phyloP scores from a whole-genome alignment of 2,113 vertebrate genomes.

The Cavia aperea region DNA sequence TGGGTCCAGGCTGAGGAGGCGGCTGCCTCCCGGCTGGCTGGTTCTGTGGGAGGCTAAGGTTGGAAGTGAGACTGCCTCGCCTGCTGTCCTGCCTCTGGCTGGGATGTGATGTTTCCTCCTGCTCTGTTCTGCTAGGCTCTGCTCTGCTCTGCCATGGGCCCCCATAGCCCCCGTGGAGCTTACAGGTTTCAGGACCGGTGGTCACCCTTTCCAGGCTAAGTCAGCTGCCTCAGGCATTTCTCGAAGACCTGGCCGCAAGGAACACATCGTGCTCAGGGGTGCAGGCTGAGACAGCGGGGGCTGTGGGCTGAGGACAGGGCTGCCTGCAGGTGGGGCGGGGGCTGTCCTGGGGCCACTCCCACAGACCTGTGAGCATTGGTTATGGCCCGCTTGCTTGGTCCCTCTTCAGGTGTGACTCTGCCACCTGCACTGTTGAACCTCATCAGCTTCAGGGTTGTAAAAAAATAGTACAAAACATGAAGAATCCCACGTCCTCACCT shows the following conservation, averaged over 20 bases:
- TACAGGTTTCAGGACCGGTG: not conserved
- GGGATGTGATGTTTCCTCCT: not conserved
- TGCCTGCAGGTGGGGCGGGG: not conserved
- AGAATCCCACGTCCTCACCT: not conserved
- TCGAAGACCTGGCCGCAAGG: rapidly evolving
- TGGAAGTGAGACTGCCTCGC: not conserved
- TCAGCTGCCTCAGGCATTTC: too few relatives aligned
- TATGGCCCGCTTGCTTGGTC: not conserved
- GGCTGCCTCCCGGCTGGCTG: not conserved
- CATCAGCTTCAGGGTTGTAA: not conserved
- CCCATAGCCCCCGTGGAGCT: rapidly evolving
- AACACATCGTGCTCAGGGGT: too few relatives aligned
- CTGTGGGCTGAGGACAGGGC: too few relatives aligned
- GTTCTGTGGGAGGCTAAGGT: not conserved
- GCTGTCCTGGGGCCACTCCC: not conserved
- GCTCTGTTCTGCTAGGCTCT: too few relatives aligned
- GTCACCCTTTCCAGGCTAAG: too few relatives aligned
- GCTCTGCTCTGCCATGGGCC: not conserved
- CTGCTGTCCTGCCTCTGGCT: too few relatives aligned
- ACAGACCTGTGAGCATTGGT: not conserved
- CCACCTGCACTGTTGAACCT: not conserved
- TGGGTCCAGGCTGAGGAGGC: too few relatives aligned
- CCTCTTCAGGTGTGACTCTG: not conserved
- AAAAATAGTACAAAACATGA: not conserved
- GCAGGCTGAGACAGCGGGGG: too few relatives aligned